phyloP scores from a whole-genome alignment of 2,797 vertebrate genomes.

The Parauchenoglanis ngamensis region DNA sequence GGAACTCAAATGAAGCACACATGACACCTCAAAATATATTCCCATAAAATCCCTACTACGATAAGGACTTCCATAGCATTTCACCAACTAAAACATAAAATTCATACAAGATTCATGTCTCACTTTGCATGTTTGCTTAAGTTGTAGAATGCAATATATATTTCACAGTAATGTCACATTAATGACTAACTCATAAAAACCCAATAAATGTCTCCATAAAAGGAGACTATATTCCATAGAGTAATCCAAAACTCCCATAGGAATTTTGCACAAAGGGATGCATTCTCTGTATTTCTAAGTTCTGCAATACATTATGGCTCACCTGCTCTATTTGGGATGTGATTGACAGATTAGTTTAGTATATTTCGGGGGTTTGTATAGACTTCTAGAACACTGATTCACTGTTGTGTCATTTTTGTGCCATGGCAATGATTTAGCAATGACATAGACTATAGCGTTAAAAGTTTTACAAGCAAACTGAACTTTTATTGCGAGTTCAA shows the following conservation, averaged over 20 bases:
- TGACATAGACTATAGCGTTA: neutral
- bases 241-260: neutral
- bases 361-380: neutral
- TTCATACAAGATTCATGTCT: neutral
- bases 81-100: neutral
- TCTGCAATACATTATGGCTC: neutral
- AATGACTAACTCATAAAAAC: neutral
- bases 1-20: neutral
- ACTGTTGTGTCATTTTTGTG: neutral
- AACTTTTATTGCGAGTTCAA: conserved; percentile 7
- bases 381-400: neutral
- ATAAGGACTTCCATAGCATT: neutral
- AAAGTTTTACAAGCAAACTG: conserved; percentile 1
- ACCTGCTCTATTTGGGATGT: neutral
- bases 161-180: neutral
- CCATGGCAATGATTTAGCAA: neutral
- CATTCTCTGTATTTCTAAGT: neutral
- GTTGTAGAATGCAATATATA: neutral
- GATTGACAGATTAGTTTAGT: neutral
- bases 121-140: neutral
- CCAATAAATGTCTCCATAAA: neutral
- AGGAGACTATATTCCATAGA: neutral
- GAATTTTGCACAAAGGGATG: neutral
- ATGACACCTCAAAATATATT: neutral
- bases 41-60: neutral